phyloP scores from a whole-genome alignment of 2,888 invertebrate genomes.

The Neelides folsomi region DNA sequence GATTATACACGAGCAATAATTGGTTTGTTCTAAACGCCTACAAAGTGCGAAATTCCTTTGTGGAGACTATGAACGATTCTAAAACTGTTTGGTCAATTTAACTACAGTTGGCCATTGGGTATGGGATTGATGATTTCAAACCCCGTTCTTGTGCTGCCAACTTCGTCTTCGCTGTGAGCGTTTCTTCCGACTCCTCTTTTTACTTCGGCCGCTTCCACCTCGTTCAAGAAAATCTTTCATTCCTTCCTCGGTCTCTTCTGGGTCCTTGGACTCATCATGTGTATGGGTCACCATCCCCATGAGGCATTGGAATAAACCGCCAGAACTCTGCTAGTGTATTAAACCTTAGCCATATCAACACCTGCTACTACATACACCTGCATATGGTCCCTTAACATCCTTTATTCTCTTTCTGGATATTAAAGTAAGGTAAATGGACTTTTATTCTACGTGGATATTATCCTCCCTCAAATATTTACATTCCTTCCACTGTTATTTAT shows the following conservation, averaged over 20 bases:
- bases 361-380: neutral
- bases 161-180: constrained; percentile 22
- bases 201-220: constrained; percentile 23
- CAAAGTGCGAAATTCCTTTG: neutral
- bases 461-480: too few species aligned
- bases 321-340: constrained; percentile 24
- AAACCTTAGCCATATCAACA: constrained; percentile 1
- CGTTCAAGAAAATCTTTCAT: constrained; percentile 27
- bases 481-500: too few species aligned
- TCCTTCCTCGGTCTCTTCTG: constrained; percentile 19
- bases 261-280: constrained; percentile 12
- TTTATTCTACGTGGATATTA: too few species aligned
- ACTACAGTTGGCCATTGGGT: neutral
- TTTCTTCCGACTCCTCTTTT: constrained; percentile 21
- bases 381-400: too few species aligned
- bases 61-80: neutral
- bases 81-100: neutral
- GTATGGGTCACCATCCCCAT: constrained; percentile 27
- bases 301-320: constrained; percentile 28
- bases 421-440: too few species aligned
- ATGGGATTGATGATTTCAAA: constrained; percentile 12
- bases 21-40: neutral
- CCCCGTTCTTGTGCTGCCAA: constrained; percentile 29
- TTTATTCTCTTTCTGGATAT: too few species aligned
- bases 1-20: too few species aligned